Conservation (phyloP, 2,888 invertebrate species). For the Harmothoe impar region DNA sequence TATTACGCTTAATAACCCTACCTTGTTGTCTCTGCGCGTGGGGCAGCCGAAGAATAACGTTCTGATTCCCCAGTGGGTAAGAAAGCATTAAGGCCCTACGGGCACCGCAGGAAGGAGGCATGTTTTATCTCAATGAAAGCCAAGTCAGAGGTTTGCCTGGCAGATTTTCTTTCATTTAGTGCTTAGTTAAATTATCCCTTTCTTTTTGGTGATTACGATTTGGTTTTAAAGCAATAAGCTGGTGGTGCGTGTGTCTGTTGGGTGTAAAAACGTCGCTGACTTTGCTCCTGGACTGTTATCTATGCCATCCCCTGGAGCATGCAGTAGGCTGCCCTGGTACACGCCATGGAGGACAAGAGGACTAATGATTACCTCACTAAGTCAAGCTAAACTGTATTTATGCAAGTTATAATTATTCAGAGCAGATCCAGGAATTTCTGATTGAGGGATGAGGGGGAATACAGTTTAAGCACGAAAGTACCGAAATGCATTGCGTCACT, state of each 20-base stretch:
- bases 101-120: background rate
- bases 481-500: too few relatives aligned
- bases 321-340: background rate
- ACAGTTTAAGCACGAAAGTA: too few relatives aligned
- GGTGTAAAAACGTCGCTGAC: background rate
- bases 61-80: background rate
- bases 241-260: background rate
- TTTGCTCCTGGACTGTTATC: background rate
- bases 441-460: too few relatives aligned
- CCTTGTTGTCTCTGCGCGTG: background rate
- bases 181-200: conserved; percentile 44
- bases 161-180: background rate
- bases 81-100: background rate
- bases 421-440: too few relatives aligned
- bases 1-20: background rate
- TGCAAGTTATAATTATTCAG: too few relatives aligned
- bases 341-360: background rate
- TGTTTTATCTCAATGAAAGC: conserved; percentile 4
- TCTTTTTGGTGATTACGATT: conserved; percentile 9
- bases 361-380: too few relatives aligned
- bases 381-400: too few relatives aligned
- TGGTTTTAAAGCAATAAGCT: conserved; percentile 47
- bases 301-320: background rate
- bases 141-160: background rate
- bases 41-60: background rate